Evolutionary conservation across 1,140 invertebrate genomes (phyloP), one percentile per base, ranked within the genome.

Genomic region (Drosophila gunungcola): DNA sequence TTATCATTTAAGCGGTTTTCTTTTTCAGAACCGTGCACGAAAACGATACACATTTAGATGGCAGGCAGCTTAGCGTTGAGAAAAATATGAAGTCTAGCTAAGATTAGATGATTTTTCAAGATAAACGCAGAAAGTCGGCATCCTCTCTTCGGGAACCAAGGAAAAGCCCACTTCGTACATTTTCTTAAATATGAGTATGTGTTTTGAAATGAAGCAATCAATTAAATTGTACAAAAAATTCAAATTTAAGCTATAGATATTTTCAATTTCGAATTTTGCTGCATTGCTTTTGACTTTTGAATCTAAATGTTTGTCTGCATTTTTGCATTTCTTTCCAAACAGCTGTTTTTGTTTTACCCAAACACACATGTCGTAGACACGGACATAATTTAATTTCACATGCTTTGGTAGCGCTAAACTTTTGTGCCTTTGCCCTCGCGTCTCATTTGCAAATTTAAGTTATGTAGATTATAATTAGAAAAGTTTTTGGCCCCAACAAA

Each of bases 401-500:
- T 86, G 83, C 80, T 76, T 68, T 61, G 76, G 72, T 45, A 55
- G 62, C 74, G 52, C 41, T 65, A 58, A 88, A 88, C 79, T 88
- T 78, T 82, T 79, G 78, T 64, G 65, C 68, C 68, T 72, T 70
- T 77, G 63, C 63, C 79, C 72, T 79, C 79, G 86, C 65, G 84
- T 81, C 81, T 89, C 68, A 72, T 72, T 72, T 72, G 68, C 68
- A 70, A 72, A 72, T 88, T 89, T 88, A 88, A 88, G 84, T 88
- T 88, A 88, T 88, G 84, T 89, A 84, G 84, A 88, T 88, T 88
- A 88, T 88, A 88, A 88, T 88, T 88, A 88, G 84, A 88, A 88
- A 88, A 88, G 84, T 88, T 88, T 76, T 56, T 72, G 65, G 58
- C 54, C 54, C 62, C 41, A 76, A 64, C 80, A 84, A 84, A 75